phyloP scores from a whole-genome alignment of 2,113 vertebrate genomes.

The Silurus glanis region DNA sequence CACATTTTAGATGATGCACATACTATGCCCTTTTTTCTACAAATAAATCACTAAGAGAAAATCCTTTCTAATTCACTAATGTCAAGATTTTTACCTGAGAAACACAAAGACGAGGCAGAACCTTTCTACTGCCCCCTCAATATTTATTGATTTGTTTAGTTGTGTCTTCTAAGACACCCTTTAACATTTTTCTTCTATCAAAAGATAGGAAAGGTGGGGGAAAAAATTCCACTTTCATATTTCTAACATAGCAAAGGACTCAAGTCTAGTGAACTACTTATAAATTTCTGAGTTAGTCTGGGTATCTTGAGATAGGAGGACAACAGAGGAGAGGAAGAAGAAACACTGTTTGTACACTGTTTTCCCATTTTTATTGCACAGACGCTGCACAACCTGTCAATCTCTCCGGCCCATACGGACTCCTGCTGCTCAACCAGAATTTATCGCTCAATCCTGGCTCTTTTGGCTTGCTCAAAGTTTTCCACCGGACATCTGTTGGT shows the following conservation, averaged over 20 bases:
- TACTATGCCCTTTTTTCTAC: neutral
- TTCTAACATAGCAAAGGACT: constrained; percentile 46
- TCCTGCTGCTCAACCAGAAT: constrained; percentile 36
- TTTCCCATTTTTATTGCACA: constrained; percentile 48
- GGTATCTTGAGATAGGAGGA: constrained; percentile 44
- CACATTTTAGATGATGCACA: neutral
- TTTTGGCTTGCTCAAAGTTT: constrained; percentile 44
- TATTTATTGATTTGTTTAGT: constrained; percentile 33
- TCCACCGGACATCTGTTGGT: constrained; percentile 39
- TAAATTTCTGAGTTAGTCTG: constrained; percentile 33
- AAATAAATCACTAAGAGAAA: constrained; percentile 7
- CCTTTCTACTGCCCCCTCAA: neutral
- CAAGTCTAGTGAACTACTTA: constrained; percentile 33
- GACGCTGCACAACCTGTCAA: constrained; percentile 40
- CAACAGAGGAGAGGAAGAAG: constrained; percentile 42
- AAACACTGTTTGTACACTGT: constrained; percentile 40
- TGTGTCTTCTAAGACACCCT: constrained; percentile 36
- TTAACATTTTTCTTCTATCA: constrained; percentile 40
- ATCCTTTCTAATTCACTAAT: neutral
- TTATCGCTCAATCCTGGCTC: constrained; percentile 25
- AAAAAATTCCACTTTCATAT: constrained; percentile 15
- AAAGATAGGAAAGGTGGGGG: neutral
- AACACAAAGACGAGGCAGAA: constrained; percentile 8
- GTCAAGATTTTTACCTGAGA: neutral
- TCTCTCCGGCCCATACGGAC: constrained; percentile 11